Evolutionary conservation across 1,140 invertebrate species (phyloP).

Genomic region (Drosophila serrata): DNA sequence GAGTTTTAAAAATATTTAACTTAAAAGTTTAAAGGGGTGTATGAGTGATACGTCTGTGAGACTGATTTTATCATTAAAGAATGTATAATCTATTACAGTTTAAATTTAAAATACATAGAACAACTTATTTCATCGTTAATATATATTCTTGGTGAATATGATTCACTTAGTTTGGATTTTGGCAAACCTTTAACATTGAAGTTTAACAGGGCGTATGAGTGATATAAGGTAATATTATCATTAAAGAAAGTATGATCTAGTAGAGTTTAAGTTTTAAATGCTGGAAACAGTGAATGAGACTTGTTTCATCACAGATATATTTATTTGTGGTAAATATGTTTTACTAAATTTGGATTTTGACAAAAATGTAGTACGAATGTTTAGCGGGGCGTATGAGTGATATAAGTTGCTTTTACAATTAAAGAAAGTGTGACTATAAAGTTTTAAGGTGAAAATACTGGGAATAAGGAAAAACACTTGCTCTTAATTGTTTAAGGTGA

Average conservation of each 20-base stretch:
- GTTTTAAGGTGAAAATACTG: too few relatives aligned
- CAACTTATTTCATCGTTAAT: too few relatives aligned
- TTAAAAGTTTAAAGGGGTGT: slow-evolving; percentile 5
- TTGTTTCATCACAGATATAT: too few relatives aligned
- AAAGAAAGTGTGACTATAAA: too few relatives aligned
- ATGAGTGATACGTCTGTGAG: slow-evolving; percentile 16
- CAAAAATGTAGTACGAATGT: not conserved
- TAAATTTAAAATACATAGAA: not conserved
- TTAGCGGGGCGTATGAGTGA: slow-evolving; percentile 26
- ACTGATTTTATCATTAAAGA: too few relatives aligned
- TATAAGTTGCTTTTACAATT: too few relatives aligned
- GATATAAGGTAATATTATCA: not conserved
- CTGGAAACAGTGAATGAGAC: too few relatives aligned
- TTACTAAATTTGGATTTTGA: not conserved
- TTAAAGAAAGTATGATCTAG: not conserved
- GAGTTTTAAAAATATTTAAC: not conserved
- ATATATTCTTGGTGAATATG: not conserved
- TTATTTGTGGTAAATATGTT: not conserved
- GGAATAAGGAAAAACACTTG: not conserved
- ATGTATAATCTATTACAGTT: not conserved
- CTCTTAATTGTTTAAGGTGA: not conserved
- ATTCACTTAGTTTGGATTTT: not conserved
- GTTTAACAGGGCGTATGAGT: slow-evolving; percentile 26
- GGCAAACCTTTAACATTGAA: not conserved
- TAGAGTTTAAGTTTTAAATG: not conserved